Evolutionary conservation across 1,140 invertebrate genomes (phyloP).

Genomic region (Penaeus japonicus): DNA sequence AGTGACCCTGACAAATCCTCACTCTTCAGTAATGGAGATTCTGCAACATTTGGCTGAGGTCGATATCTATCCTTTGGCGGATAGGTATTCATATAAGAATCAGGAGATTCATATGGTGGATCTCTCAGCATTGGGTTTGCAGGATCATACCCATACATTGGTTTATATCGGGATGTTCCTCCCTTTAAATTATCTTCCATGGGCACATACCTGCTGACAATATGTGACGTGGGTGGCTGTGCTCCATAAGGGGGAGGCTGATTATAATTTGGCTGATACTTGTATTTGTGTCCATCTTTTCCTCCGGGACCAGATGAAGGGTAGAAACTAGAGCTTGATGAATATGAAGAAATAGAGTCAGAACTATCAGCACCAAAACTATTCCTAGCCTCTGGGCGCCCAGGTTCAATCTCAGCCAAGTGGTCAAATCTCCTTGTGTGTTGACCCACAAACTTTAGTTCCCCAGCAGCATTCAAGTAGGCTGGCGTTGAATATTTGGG

Average conservation of each 20-base stretch:
- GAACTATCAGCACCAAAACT: conserved; percentile 59
- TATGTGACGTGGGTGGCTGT: conserved; percentile 36
- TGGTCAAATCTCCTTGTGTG: conserved; percentile 52
- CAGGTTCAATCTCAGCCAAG: conserved; percentile 44
- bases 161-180: conserved; percentile 27
- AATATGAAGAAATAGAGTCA: conserved; percentile 58
- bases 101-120: conserved; percentile 34
- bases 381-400: conserved; percentile 45
- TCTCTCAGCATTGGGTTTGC: conserved; percentile 33
- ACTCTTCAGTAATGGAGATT: conserved; percentile 42
- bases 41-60: conserved; percentile 20
- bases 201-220: conserved; percentile 50
- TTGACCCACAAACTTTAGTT: conserved; percentile 55
- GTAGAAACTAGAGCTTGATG: conserved; percentile 58
- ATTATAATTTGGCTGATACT: conserved; percentile 28
- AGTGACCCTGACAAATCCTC: conserved; percentile 46
- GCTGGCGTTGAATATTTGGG: conserved; percentile 51
- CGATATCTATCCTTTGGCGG: conserved; percentile 42
- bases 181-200: conserved; percentile 43
- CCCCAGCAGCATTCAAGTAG: conserved; percentile 57
- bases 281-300: conserved; percentile 47
- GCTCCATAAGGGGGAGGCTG: conserved; percentile 35
- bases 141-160: conserved; percentile 47
- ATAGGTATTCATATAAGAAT: conserved; percentile 46
- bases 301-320: conserved; percentile 57